Evolutionary conservation across 2,888 invertebrate species (phyloP), one percentile per base, ranked within the genome.

Genomic region (Notocelia uddmanniana): DNA sequence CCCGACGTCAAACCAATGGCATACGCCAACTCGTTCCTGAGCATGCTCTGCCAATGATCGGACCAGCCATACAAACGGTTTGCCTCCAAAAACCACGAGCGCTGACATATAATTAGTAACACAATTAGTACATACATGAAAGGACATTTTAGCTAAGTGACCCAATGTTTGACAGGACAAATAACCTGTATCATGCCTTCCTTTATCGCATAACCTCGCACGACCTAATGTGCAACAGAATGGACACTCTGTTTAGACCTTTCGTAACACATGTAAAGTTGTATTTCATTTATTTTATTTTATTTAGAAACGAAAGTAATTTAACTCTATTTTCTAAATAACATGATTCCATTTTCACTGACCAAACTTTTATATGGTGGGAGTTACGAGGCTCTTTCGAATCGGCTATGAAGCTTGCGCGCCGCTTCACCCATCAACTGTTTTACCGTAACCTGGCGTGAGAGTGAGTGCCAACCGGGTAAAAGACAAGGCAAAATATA

Each of bases 1-100:
- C 99, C 99, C 19, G 96, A 98, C 90, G 97, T 99, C 75, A 98
- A 97, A 94, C 98, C 99, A 74, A 99, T 99, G 99, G 98, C 97
- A 76, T 99, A 99, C 92, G 99, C 99, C 80, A 97, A 97, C 89
- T 96, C 97, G 70, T 94, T 98, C 88, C 94, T 98, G 92, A 97
- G 95, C 89, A 94, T 96, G 93, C 94, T 97, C 91, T 96, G 95
- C 94, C 96, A 96, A 94, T 95, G 91, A 87, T 73, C 23, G n/a
- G n/a, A 18, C n/a, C 2, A 23, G 2, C 23, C 21, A 1, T 45
- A 45, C 45, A n/a, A 15, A n/a, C 45, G 66, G 58, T 19, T 34
- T 57, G 37, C 45, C 48, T 34, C 45, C 63, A 41, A n/a, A 52
- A 41, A 52, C 26, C 68, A 62, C 55, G 31, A 26, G n/a, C 15